Base-by-base conservation (phyloP, 1,140 invertebrate genomes). In the Dendroctonus valens region DNA sequence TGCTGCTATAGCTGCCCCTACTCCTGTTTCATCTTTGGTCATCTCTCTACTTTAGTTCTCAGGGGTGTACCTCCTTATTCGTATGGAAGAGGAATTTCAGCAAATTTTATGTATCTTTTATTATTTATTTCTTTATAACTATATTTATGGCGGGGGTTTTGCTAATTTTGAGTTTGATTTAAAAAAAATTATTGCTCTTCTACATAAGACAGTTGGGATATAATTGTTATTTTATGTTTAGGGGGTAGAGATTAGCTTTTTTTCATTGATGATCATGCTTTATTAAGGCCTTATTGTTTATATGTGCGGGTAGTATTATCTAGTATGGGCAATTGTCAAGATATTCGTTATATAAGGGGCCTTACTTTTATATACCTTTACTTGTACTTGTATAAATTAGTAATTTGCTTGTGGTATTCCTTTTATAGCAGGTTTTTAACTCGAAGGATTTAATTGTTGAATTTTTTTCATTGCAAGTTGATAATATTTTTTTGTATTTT, bases 31-130 rank as follows among this genome's bases (percentile, higher is more conserved):
- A 52, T 82, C 87, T 55, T 84, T 90, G 79, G 86, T 90, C 86
- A 90, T 84, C 89, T 87, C 69, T 90, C 87, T 39, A 90, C 87
- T 67, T 83, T 90, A 73, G 87, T 90, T 87, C 40, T 86, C 86
- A 0, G 87, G 87, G 0, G 81, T 90, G 68, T 90, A 87, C 84
- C 80, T 90, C 78, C 74, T 89, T 77, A 85, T 89, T 83, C 86
- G 83, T 6, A 85, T 83, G 79, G 80, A 81, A 65, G 71, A 72
- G 65, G 79, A 60, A 76, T 82, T 70, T 52, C 41, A 81, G 65
- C 71, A 72, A 66, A 80, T 64, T 76, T 82, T 69, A 62, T 48
- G 64, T 53, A 70, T 70, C 52, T 73, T 63, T 66, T 71, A 66
- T 70, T 75, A 72, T 81, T 79, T 76, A 73, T 82, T 75, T 75